Conservation (phyloP, 2,888 invertebrate genomes). For the Arge pagana region DNA sequence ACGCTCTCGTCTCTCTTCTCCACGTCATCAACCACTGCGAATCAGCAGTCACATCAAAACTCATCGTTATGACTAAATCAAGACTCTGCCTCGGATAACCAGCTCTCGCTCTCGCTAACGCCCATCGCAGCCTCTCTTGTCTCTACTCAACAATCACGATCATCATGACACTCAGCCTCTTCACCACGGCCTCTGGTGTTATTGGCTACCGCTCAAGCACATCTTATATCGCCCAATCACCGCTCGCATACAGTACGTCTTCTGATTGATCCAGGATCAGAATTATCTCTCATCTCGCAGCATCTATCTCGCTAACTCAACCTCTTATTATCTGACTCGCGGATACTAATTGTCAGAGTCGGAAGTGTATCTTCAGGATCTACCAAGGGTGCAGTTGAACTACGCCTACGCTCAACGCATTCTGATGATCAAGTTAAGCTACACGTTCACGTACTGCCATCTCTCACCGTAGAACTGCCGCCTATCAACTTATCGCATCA, state of each 20-base stretch:
- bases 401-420: slow-evolving; percentile 1
- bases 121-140: not conserved
- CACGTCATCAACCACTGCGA: not conserved
- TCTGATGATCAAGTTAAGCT: slow-evolving; percentile 4
- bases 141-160: not conserved
- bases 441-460: slow-evolving; percentile 7
- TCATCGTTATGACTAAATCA: not conserved
- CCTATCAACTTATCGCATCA: not conserved
- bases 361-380: not conserved
- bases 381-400: slow-evolving; percentile 9
- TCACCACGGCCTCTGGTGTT: not conserved
- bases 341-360: not conserved
- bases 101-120: not conserved
- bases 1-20: too few relatives aligned
- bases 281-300: slow-evolving; percentile 20
- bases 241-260: not conserved
- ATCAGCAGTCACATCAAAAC: not conserved
- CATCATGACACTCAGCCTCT: not conserved
- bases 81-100: not conserved
- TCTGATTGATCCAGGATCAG: slow-evolving; percentile 21
- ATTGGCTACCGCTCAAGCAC: not conserved
- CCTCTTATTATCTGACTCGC: slow-evolving; percentile 6
- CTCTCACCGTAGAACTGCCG: slow-evolving; percentile 16
- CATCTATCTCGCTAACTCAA: slow-evolving; percentile 9
- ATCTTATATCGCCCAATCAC: not conserved